A percentile compares a stretch with the other conserved stretches of the same genome.
Evolutionary conservation across 2,888 invertebrate species (phyloP).

Genomic region (Aleiodes testaceus): DNA sequence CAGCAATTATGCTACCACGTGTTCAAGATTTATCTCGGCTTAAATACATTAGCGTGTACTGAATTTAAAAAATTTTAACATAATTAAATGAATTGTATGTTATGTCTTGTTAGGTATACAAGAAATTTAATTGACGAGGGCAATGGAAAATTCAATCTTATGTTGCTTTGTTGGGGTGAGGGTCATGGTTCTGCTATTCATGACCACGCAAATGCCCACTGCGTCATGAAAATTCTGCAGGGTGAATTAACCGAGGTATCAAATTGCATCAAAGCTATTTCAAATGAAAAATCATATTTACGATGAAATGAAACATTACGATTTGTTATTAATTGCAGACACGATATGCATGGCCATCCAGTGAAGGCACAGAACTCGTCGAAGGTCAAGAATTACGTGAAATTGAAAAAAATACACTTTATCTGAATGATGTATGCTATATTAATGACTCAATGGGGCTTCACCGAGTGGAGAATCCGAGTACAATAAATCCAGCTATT

Average conservation of each 20-base stretch:
- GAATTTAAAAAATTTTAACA: not conserved
- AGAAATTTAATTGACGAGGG: slow-evolving; percentile 96
- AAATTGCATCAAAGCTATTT: not conserved
- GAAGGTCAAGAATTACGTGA: slow-evolving; percentile 78
- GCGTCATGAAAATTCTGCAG: slow-evolving; percentile 96
- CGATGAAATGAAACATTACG: too few species aligned
- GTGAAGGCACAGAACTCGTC: slow-evolving; percentile 71
- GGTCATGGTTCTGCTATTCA: slow-evolving; percentile 96
- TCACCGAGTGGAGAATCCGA: slow-evolving; percentile 96
- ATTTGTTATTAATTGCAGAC: slow-evolving; percentile 58
- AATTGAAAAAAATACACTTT: slow-evolving; percentile 79
- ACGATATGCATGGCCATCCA: slow-evolving; percentile 85
- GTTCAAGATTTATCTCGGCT: slow-evolving; percentile 7
- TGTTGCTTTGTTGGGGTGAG: slow-evolving; percentile 98
- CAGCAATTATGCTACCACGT: slow-evolving; percentile 44
- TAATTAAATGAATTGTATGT: slow-evolving; percentile 13
- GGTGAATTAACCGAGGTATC: slow-evolving; percentile 86
- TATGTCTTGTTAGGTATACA: slow-evolving; percentile 83
- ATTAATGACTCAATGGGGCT: slow-evolving; percentile 96
- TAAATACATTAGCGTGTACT: not conserved
- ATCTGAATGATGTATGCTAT: slow-evolving; percentile 89
- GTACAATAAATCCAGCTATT: slow-evolving; percentile 90
- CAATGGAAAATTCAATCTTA: slow-evolving; percentile 97
- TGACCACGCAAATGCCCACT: slow-evolving; percentile 96
- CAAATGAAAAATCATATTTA: too few species aligned